A percentile compares a stretch with the other conserved stretches of the same genome.
Evolutionary conservation across 2,113 vertebrate species (phyloP).

Genomic region (Vidua chalybeata): DNA sequence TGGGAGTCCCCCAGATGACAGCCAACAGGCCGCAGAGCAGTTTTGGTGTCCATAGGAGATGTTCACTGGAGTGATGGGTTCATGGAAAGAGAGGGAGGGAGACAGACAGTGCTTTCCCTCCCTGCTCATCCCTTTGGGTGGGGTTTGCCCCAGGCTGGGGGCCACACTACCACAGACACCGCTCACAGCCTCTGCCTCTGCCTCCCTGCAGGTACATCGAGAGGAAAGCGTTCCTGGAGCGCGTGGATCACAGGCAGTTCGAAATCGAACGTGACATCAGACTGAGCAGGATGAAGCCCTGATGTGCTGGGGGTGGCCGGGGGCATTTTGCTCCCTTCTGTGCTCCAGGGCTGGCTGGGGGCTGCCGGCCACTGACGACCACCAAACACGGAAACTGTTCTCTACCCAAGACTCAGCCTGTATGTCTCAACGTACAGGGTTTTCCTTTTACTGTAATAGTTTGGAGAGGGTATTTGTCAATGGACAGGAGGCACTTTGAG

Average conservation of each 20-base stretch:
- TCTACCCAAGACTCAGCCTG: conserved; percentile 41
- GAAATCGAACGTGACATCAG: conserved; percentile 89
- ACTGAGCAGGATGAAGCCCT: conserved; percentile 93
- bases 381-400: background rate
- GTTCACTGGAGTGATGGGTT: background rate
- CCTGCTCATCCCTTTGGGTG: fast-evolving
- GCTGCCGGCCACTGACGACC: background rate
- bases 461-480: conserved; percentile 32
- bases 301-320: background rate
- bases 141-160: background rate
- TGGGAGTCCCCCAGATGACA: background rate
- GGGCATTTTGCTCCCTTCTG: background rate
- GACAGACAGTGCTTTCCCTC: background rate
- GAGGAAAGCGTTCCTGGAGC: conserved; percentile 93
- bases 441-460: conserved; percentile 61
- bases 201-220: conserved; percentile 87
- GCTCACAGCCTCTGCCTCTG: background rate
- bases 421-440: background rate
- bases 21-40: background rate
- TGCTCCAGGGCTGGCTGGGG: background rate
- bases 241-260: conserved; percentile 95
- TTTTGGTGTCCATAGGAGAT: fast-evolving
- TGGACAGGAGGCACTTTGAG: background rate
- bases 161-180: background rate
- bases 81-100: background rate